Evolutionary conservation across 2,797 vertebrate genomes (phyloP), one percentile per base, ranked within the genome.

Genomic region (Falco novaeseelandiae): DNA sequence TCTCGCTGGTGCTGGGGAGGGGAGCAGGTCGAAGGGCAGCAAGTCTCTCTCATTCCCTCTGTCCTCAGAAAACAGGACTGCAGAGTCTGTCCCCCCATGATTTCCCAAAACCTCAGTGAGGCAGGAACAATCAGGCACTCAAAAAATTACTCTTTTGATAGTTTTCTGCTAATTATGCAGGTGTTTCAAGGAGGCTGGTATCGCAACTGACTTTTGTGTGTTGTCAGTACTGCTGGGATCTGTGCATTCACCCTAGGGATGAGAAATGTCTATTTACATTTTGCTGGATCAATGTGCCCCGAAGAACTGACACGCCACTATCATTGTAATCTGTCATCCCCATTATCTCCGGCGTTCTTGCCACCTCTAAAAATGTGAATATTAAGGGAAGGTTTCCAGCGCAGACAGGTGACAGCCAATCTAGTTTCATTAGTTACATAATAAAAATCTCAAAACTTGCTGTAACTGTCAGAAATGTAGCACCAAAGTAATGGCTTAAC

Each of bases 201-300:
- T 67, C 0, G 0, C 57, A 25, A 1, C 36, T 77, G 70, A 55
- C 63, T 92, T 55, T 10, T 34, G 1, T 1, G 0, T 27, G 46
- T 69, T 96, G 78, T 83, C 90, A 87, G 77, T 81, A 67, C 52
- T 20, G 2, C 54, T 74, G 61, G 42, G 82, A 83, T 91, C 76
- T 87, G 46, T 67, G 74, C 54, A 8, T 87, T 89, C 80, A 51
- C 81, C 89, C 69, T 48, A 59, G n/a, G 78, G 79, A 79, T 92
- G 76, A 93, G 92, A 93, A 92, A 94, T 79, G 82, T 86, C 89
- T 96, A 6, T 93, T 95, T 96, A 85, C 46, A 55, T 97, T 94
- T 92, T 55, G 25, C 74, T 69, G 82, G 89, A 91, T 95, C 92
- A 83, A 12, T 69, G 69, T 95, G 65, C 70, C 65, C 90, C 0